Evolutionary conservation across 2,888 invertebrate genomes (phyloP), one percentile per base, ranked within the genome.

Genomic region (Sesamia inferens): DNA sequence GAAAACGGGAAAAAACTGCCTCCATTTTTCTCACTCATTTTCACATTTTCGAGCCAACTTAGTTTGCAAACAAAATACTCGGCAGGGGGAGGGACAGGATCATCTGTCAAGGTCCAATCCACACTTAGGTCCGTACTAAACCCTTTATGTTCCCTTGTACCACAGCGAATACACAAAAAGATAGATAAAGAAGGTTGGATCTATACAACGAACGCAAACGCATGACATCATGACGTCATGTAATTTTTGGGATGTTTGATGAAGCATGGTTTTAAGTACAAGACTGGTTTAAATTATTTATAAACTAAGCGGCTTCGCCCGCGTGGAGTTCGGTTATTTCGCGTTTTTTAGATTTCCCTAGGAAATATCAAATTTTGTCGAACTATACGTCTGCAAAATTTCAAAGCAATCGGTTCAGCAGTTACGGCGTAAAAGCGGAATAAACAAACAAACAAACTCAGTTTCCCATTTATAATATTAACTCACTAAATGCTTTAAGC

Each of bases 61-160:
- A 71, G 79, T 81, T 78, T 22, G 70, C 63, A 79, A 85, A 82
- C 78, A 79, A 79, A 75, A 82, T 76, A 71, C 65, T 58, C 51
- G 68, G 47, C 44, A 19, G 62, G 63, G 44, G 62, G 80, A 77
- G 78, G 80, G 71, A 54, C 67, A 68, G 68, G 68, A 86, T 85
- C 89, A 90, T 91, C 86, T 85, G 88, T 90, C 89, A 90, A 88
- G 85, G 74, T 81, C 84, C 76, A 71, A 80, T 79, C 82, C 86
- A 87, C 88, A 85, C 86, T 90, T 88, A 89, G 85, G 83, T 84
- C 85, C 78, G 85, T 85, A 81, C 82, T 85, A 83, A 90, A 90
- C 89, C 91, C 91, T 91, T 91, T 91, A 90, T 86, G 79, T 82
- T 76, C 64, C 63, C 68, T 79, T 78, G 67, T 74, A 74, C 74